phyloP scores from a whole-genome alignment of 2,113 vertebrate species.

The Camelus bactrianus region DNA sequence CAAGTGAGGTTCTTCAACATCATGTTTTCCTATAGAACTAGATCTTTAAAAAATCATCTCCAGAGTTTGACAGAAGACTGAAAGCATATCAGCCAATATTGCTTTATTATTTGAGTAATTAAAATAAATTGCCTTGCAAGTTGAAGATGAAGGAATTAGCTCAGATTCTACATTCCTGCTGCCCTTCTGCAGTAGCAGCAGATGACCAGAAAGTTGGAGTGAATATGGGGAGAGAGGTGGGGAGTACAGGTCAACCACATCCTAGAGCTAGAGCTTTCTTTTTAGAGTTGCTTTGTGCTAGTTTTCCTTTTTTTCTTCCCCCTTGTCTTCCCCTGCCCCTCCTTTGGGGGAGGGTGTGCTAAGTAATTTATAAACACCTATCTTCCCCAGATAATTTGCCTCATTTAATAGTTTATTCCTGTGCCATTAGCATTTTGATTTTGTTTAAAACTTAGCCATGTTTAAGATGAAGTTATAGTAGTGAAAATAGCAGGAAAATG shows the following conservation, averaged over 20 bases:
- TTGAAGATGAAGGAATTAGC: constrained; percentile 15
- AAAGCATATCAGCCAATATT: neutral
- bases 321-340: neutral
- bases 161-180: neutral
- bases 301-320: neutral
- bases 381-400: neutral
- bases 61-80: constrained; percentile 45
- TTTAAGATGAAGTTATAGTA: constrained; percentile 2
- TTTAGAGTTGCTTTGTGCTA: neutral
- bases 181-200: neutral
- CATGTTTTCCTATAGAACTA: constrained; percentile 60
- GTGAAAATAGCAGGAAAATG: constrained; percentile 18
- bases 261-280: neutral
- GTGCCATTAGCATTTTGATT: constrained; percentile 35
- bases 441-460: neutral
- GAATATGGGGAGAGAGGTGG: neutral
- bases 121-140: constrained; percentile 49
- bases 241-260: neutral
- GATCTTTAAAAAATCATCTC: constrained; percentile 49
- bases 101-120: constrained; percentile 28
- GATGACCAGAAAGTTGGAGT: neutral
- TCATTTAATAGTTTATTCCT: constrained; percentile 39
- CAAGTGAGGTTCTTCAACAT: constrained; percentile 46
- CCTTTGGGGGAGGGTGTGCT: neutral
- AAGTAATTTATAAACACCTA: constrained; percentile 1